Evolutionary conservation across 2,888 invertebrate genomes (phyloP), one percentile per base, ranked within the genome.

Genomic region (Calephelis perditalis): DNA sequence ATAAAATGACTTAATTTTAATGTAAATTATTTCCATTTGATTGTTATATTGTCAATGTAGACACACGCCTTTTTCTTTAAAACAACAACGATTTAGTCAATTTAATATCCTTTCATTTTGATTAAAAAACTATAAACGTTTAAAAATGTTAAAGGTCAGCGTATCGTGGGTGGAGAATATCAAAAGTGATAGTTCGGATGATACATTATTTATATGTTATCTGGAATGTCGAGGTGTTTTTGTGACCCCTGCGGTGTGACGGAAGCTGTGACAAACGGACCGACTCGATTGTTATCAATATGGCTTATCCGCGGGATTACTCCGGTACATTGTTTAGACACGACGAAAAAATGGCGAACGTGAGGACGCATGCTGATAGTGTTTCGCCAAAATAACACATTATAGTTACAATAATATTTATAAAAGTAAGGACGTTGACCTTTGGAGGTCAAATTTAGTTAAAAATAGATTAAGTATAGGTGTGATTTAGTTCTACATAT

Each of bases 261-360:
- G 81, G 80, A 76, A 79, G 73, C 73, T 73, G 68, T 63, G 75
- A 75, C 76, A 49, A 49, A 76, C 75, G 75, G 72, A 75, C 74
- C 74, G 74, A 78, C 79, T 69, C 75, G 77, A 77, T 78, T 75
- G 80, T 81, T 84, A 85, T 85, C 84, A 83, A 83, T 84, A 79
- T 77, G 76, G 85, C 80, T 84, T 84, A 84, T 78, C 76, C 60
- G 62, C 40, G 58, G 66, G 68, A 68, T 70, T 70, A 68, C 65
- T 66, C 58, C 56, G 47, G 47, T 47, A 47, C 47, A 47, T 9
- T 47, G 15, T 40, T 40, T 47, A 47, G 7, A 47, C 47, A 47
- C 56, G 56, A 52, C 57, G 63, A 68, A 70, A 70, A 71, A 70
- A 69, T 65, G 56, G 60, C 61, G 64, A 60, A 64, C 71, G 71